Evolutionary conservation across 2,888 invertebrate genomes (phyloP), one percentile per base, ranked within the genome.

Genomic region (Cyclophora albipunctata): DNA sequence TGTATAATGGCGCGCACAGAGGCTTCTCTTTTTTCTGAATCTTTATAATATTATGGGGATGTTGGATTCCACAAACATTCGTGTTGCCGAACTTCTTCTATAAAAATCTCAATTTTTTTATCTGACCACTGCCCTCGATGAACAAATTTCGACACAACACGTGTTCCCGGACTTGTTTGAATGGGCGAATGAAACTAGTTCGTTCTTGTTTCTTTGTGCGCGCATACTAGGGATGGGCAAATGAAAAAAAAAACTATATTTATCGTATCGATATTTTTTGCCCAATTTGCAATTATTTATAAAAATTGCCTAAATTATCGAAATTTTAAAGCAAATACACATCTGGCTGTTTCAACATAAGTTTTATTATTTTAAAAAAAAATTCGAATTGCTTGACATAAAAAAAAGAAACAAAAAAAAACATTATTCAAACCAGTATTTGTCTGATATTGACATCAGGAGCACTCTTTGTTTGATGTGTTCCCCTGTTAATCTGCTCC

Each of bases 391-490:
- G 37, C 37, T 37, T 37, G 37, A 37, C 37, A 37, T 37, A 37
- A 37, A 37, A 37, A 37, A 37, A 37, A 37, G 37, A n/a, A n/a
- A n/a, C n/a, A n/a, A n/a, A n/a, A 37, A 37, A 37, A 37, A 37
- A 37, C 37, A 37, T 47, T 35, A 47, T 33, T 48, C 45, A 49
- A 52, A 51, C 52, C 53, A 58, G 42, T 52, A 55, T 48, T 55
- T 48, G 48, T 58, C 50, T 44, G 54, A 52, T 52, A 56, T 37
- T n/a, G 60, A 52, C 47, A 53, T 47, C 34, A 60, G 51, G 48
- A 64, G 54, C 52, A 59, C 61, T 57, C 60, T 61, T 42, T 50
- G 45, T 34, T 64, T 59, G 49, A 60, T 49, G 48, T 62, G 64
- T 49, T 64, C 60, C 40, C 52, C 62, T 60, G 64, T 58, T 3